These are phyloP conservation scores for Oophaga pumilio DNA, from an alignment of 2,113 vertebrate genomes.

Conservation along the genomic window DNA sequence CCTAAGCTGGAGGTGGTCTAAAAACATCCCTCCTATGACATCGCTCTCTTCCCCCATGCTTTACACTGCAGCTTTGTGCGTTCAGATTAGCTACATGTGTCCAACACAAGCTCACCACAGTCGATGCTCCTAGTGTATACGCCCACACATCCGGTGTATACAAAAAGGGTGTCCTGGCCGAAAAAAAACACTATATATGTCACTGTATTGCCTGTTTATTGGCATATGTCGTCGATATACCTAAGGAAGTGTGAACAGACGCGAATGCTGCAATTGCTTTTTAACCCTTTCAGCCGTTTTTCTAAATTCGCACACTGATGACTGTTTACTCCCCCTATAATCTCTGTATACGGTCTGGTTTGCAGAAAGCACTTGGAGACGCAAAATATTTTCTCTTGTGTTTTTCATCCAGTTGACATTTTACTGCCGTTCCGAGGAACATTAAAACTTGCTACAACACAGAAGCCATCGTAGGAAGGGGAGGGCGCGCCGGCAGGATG, in stretches of 20 bases:
- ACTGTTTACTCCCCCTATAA: background rate
- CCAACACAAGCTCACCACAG: too few species aligned
- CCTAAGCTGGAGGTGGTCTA: too few species aligned
- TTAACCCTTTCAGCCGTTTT: background rate
- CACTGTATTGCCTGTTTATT: too few species aligned
- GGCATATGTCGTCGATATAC: background rate
- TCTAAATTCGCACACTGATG: background rate
- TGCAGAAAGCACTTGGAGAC: background rate
- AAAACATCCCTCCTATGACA: too few species aligned
- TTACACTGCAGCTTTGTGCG: too few species aligned
- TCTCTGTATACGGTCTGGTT: background rate
- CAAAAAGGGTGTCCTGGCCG: too few species aligned
- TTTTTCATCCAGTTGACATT: conserved; percentile 5
- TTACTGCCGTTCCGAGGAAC: conserved; percentile 4
- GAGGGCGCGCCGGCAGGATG: background rate
- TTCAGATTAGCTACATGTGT: too few species aligned
- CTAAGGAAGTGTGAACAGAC: background rate
- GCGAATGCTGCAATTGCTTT: background rate
- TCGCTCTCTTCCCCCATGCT: too few species aligned
- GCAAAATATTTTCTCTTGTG: background rate
- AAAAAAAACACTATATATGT: too few species aligned
- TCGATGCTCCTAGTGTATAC: too few species aligned
- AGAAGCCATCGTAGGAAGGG: background rate
- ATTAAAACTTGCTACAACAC: conserved; percentile 20
- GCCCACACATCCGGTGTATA: too few species aligned